Evolutionary conservation across 2,888 invertebrate species (phyloP), one percentile per base, ranked within the genome.

Genomic region (Macrophya annulata): DNA sequence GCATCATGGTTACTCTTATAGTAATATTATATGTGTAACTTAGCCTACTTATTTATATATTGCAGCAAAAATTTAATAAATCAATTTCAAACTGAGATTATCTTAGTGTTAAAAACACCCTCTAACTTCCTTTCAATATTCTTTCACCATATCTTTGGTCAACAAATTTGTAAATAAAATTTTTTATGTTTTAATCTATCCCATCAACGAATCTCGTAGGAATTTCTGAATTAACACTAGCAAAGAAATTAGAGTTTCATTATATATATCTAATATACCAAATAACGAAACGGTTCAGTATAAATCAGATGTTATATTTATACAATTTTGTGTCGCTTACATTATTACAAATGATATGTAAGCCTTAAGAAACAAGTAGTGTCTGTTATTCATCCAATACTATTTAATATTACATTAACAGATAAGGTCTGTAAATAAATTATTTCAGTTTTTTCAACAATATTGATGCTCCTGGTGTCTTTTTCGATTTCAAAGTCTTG

Each of bases 401-500:
- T 86, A 74, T 71, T 85, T 48, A 76, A 72, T 84, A 86, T 51
- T 86, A 85, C 79, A 86, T 86, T 87, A 86, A 84, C 62, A 37
- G 2, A 17, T 0, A 71, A 5, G 17, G 8, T 25, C 76, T n/a
- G 4, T 4, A 83, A 51, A 81, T 85, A 74, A 85, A 88, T 88
- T 89, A 90, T 86, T 89, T 86, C 25, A 93, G 87, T 88, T 95
- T 95, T 89, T 95, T 94, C 87, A 96, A 91, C 89, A 97, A 94
- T 88, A 97, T 94, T 91, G 96, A 95, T 3, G 96, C 95, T 12
- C 97, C 97, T 79, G 95, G 92, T 12, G 94, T 94, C 8, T 93
- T 93, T 90, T 96, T 95, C 62, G 94, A 92, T 89, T 95, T 95
- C 81, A 97, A 90, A 43, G 93, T 87, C 77, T 92, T 93, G 0